phyloP scores from a whole-genome alignment of 1,140 invertebrate species.

The Heterodera schachtii region DNA sequence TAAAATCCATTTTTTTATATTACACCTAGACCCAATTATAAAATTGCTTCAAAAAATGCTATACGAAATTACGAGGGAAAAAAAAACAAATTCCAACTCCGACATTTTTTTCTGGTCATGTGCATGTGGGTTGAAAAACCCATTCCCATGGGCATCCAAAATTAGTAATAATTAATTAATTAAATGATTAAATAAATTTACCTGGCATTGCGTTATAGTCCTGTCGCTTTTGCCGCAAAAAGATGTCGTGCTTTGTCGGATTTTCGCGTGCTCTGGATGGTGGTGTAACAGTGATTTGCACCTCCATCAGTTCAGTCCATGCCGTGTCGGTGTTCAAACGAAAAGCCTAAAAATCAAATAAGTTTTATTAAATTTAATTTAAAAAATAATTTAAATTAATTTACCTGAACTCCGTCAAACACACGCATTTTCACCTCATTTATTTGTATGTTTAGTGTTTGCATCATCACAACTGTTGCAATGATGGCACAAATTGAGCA shows the following conservation, averaged over 20 bases:
- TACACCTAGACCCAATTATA: no score
- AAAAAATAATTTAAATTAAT: background rate
- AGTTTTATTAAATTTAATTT: background rate
- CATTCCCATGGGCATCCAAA: background rate
- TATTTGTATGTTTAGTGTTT: background rate
- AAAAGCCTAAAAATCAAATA: conserved; percentile 30
- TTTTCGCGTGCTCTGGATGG: conserved; percentile 39
- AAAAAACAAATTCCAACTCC: no score
- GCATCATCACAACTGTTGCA: background rate
- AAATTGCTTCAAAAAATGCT: no score
- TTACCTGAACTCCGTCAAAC: background rate
- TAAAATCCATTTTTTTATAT: no score
- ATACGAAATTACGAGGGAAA: no score
- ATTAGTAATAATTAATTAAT: no score
- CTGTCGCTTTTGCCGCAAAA: conserved; percentile 45
- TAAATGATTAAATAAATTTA: background rate
- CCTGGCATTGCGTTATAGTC: background rate
- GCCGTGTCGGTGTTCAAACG: conserved; percentile 46
- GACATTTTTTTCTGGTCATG: no score
- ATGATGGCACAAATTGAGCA: background rate
- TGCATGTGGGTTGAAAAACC: no score
- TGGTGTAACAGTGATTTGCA: conserved; percentile 47
- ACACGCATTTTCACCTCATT: background rate
- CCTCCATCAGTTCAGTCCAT: conserved; percentile 54
- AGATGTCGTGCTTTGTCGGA: conserved; percentile 34